Conservation (phyloP, 1,140 invertebrate species). For the Monomorium pharaonis region DNA sequence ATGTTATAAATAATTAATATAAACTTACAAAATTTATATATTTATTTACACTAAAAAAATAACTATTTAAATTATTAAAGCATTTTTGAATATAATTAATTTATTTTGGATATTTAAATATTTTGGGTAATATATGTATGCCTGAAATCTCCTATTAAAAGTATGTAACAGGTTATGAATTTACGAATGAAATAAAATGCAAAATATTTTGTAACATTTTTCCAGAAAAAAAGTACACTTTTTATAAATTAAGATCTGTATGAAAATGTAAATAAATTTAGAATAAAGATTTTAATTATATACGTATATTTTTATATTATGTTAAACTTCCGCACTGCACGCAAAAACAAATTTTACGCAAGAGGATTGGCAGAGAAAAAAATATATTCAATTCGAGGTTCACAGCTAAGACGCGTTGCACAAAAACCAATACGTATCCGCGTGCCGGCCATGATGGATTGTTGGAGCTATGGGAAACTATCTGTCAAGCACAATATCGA, state of each 20-base stretch:
- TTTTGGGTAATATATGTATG: not conserved
- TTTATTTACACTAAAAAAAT: too few relatives aligned
- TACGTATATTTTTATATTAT: not conserved
- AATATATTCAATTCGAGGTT: conserved; percentile 81
- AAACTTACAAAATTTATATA: too few relatives aligned
- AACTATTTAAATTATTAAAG: too few relatives aligned
- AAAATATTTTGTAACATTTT: not conserved
- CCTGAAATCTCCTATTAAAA: not conserved
- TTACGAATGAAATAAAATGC: not conserved
- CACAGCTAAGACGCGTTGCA: conserved; percentile 79
- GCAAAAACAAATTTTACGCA: conserved; percentile 62
- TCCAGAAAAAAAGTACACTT: not conserved
- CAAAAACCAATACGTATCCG: conserved; percentile 84
- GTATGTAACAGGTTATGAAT: not conserved
- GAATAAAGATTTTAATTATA: not conserved
- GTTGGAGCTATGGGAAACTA: conserved; percentile 84
- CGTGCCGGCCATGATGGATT: conserved; percentile 84
- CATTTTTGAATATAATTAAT: too few relatives aligned
- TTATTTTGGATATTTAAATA: too few relatives aligned
- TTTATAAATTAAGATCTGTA: not conserved
- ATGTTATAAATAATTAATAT: too few relatives aligned
- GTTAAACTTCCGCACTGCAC: conserved; percentile 1
- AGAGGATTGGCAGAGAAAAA: conserved; percentile 60
- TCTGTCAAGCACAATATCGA: conserved; percentile 86
- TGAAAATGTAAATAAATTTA: not conserved